Conservation (phyloP, 2,888 invertebrate genomes). For the Lasioglossum calceatum region DNA sequence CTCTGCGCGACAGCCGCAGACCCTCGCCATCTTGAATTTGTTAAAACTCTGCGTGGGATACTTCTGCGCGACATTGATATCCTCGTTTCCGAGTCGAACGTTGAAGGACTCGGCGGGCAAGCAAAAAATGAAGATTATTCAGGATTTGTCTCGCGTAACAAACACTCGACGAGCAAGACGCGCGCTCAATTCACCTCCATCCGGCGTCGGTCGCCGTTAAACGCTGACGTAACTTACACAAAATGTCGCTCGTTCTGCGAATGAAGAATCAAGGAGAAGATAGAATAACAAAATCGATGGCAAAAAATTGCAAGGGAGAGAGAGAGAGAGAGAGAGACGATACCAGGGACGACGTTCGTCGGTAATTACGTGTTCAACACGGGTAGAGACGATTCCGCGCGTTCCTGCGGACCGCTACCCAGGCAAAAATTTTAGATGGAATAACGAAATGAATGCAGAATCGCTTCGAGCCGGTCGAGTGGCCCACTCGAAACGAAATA, state of each 20-base stretch:
- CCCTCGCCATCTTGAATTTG: background rate
- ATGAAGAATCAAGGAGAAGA: background rate
- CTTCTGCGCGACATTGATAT: background rate
- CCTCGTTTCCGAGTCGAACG: background rate
- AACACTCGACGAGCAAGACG: conserved; percentile 8
- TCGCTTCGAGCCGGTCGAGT: conserved; percentile 67
- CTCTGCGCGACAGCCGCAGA: background rate
- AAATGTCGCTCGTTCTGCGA: conserved; percentile 16
- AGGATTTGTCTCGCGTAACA: background rate
- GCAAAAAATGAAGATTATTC: background rate
- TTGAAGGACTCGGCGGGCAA: background rate
- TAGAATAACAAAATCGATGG: background rate
- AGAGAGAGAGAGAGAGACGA: background rate
- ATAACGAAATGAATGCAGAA: conserved; percentile 74
- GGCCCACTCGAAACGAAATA: conserved; percentile 72
- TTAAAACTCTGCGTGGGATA: background rate
- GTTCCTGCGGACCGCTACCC: conserved; percentile 42
- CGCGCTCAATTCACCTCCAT: background rate
- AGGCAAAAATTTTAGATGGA: conserved; percentile 64
- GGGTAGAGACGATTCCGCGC: conserved; percentile 47
- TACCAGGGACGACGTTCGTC: background rate
- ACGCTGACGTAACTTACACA: background rate
- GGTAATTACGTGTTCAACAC: conserved; percentile 65
- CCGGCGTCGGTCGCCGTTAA: background rate
- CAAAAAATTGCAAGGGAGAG: background rate